Base-by-base conservation (phyloP, 2,113 vertebrate genomes). In the Tretioscincus oriximinensis region DNA sequence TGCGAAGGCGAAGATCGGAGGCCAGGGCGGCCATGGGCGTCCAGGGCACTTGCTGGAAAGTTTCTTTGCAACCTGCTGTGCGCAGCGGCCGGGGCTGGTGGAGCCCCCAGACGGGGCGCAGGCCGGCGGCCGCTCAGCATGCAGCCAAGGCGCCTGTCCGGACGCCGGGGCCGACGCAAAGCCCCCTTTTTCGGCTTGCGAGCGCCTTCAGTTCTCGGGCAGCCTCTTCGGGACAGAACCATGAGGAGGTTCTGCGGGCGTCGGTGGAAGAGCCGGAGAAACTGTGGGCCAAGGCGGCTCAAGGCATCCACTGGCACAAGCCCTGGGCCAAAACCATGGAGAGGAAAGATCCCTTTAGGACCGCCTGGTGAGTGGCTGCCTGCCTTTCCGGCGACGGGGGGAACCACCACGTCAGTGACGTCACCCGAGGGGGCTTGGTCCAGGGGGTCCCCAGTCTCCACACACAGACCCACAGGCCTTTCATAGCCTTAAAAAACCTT, bases 271-370 rank as follows among this genome's bases (percentile, higher is more conserved):
- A 95, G 72, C 95, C 95, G 0, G 93, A 94, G 86, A 77, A 84
- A 11, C 83, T 94, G 1, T 95, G 95, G 95, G 93, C 90, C 3
- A 85, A 92, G 73, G 94, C 91, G 0, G 94, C 95, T 0, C 75
- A 87, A 73, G 83, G 88, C 84, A 93, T 96, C 82, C 88, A 83
- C 58, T 96, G 95, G 95, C 84, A 90, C 90, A 94, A 93, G 80
- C 93, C 93, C 26, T 96, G 95, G 95, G 87, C 85, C 28, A 91
- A 92, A 73, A 89, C 82, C 5, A 77, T 95, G 35, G 91, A 94
- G 49, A 85, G 72, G 76, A 85, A 31, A 73, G 49, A 82, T 2
- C 58, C 76, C 21, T 90, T 85, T 1, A 74, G 41, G 73, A 85
- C 83, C 22, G 90, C 90, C 1, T 95, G 95, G 94, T 95, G 92